Percentiles rank a stretch among this genome's conserved stretches.
Conservation (phyloP, 2,888 invertebrate species). For the Acrobasis repandana region DNA sequence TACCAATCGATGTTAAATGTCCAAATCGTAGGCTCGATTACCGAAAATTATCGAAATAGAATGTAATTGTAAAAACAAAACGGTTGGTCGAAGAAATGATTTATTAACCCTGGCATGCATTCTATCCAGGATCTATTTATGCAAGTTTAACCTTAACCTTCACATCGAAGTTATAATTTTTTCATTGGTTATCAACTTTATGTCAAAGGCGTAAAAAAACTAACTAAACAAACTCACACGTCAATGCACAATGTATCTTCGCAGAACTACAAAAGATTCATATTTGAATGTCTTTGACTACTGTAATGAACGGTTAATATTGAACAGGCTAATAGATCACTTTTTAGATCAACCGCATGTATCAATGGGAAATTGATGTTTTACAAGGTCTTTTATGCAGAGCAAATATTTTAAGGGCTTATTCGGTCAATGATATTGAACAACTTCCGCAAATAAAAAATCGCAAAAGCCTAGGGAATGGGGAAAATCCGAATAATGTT, state of each 20-base stretch:
- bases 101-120: not conserved
- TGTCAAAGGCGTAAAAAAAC: too few species aligned
- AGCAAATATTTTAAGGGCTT: too few species aligned
- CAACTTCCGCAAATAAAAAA: too few species aligned
- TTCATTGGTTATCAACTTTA: too few species aligned
- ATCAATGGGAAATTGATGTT: not conserved
- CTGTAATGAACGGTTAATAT: not conserved
- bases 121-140: too few species aligned
- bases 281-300: not conserved
- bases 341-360: not conserved
- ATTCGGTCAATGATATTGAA: too few species aligned
- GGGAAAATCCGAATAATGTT: too few species aligned
- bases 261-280: not conserved
- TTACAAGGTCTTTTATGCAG: too few species aligned
- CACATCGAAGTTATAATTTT: too few species aligned
- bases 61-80: not conserved
- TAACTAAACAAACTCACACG: too few species aligned
- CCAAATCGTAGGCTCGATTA: not conserved
- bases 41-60: not conserved
- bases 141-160: too few species aligned
- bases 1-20: constrained; percentile 6
- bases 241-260: not conserved
- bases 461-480: too few species aligned
- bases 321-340: not conserved
- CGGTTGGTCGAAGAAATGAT: not conserved